These are phyloP conservation scores for Leptopilina clavipes DNA, from an alignment of 1,140 invertebrate genomes.

Conservation along the genomic window DNA sequence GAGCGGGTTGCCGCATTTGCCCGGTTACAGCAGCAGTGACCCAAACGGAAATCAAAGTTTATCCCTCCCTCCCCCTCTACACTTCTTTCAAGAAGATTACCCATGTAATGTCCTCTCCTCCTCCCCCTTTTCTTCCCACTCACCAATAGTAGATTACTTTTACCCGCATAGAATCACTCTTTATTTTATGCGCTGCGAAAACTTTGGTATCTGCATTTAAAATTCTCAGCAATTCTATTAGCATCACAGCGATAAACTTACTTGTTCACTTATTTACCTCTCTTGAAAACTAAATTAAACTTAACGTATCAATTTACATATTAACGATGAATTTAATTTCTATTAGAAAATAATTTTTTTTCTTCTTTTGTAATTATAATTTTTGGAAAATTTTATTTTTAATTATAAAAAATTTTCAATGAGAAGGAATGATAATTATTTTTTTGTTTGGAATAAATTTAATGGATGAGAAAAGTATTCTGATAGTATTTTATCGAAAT, in stretches of 20 bases:
- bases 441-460: no score
- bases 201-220: constrained; percentile 13
- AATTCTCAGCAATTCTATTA: constrained; percentile 11
- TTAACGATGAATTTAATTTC: not conserved
- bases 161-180: constrained; percentile 27
- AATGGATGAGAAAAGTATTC: no score
- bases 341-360: no score
- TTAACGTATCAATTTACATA: constrained; percentile 9
- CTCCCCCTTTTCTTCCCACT: not conserved
- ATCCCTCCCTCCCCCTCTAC: not conserved
- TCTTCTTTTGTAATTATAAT: no score
- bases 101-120: constrained; percentile 12
- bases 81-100: constrained; percentile 29
- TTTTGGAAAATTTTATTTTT: no score
- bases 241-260: not conserved
- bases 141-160: constrained; percentile 22
- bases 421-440: no score
- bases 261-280: not conserved
- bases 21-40: constrained; percentile 24
- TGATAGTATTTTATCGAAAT: no score
- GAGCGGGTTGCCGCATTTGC: constrained; percentile 33
- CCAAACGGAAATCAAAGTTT: constrained; percentile 29
- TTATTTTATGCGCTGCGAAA: constrained; percentile 9
- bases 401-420: no score
- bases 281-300: not conserved